Conservation (phyloP, 1,140 invertebrate species). For the Phenacoccus solenopsis region DNA sequence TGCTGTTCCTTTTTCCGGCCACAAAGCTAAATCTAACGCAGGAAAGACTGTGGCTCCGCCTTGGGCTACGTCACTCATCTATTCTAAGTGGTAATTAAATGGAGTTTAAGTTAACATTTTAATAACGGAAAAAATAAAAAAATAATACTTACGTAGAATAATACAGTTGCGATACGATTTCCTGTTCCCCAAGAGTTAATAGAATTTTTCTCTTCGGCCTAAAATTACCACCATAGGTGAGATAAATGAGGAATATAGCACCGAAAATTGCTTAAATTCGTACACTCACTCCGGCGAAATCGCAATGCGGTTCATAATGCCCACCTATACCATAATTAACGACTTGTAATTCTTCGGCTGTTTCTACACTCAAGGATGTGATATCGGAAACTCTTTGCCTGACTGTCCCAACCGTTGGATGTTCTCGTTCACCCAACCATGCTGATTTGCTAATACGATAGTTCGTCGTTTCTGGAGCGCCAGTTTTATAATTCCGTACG, state of each 20-base stretch:
- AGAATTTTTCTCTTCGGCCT: slow-evolving; percentile 80
- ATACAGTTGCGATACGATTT: slow-evolving; percentile 75
- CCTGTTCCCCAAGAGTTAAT: slow-evolving; percentile 55
- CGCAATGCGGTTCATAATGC: slow-evolving; percentile 96
- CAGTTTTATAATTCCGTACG: slow-evolving; percentile 90
- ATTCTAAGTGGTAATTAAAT: no score
- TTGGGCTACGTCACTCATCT: slow-evolving; percentile 92
- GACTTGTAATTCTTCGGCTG: slow-evolving; percentile 89
- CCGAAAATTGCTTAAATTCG: no score
- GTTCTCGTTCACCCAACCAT: slow-evolving; percentile 80
- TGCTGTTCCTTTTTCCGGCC: slow-evolving; percentile 79
- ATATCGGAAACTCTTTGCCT: slow-evolving; percentile 61
- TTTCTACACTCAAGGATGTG: slow-evolving; percentile 67
- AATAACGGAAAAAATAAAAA: no score
- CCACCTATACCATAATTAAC: slow-evolving; percentile 97
- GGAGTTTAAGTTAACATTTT: no score
- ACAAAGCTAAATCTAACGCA: slow-evolving; percentile 61
- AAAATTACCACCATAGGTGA: no score
- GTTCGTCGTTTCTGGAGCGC: slow-evolving; percentile 79
- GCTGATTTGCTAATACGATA: slow-evolving; percentile 97
- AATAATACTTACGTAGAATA: slow-evolving; percentile 30
- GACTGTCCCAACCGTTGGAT: slow-evolving; percentile 58
- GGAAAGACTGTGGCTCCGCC: slow-evolving; percentile 94
- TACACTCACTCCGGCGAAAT: slow-evolving; percentile 68
- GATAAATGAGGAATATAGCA: no score